phyloP scores from a whole-genome alignment of 1,140 invertebrate genomes.

The Nephila pilipes region DNA sequence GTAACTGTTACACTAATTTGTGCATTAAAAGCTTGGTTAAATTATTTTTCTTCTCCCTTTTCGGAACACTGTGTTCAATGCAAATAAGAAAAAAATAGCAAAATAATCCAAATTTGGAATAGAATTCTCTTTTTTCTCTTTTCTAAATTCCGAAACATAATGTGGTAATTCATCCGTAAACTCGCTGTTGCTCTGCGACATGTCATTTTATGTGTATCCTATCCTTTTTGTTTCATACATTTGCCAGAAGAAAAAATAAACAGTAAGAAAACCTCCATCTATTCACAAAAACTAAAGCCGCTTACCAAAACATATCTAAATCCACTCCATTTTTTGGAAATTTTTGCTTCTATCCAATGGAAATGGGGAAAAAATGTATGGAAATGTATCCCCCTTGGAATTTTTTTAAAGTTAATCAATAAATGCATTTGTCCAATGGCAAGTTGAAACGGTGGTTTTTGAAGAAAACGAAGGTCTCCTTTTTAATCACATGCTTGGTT shows the following conservation, averaged over 20 bases:
- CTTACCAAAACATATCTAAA: conserved; percentile 53
- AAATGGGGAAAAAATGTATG: neutral
- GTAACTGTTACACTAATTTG: too few species aligned
- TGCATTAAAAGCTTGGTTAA: too few species aligned
- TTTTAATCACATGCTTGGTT: conserved; percentile 70
- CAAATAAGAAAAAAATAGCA: neutral
- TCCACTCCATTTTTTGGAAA: conserved; percentile 28
- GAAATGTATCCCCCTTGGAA: neutral
- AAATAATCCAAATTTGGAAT: neutral
- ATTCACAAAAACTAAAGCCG: conserved; percentile 57
- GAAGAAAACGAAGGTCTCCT: conserved; percentile 57
- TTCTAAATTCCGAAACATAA: neutral
- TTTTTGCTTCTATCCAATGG: conserved; percentile 17
- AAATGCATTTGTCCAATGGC: conserved; percentile 43
- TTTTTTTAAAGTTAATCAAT: conserved; percentile 55
- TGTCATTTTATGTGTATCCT: conserved; percentile 5
- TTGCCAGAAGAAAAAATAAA: neutral
- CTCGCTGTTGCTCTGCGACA: conserved; percentile 1
- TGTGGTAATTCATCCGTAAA: neutral
- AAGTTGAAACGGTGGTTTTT: conserved; percentile 57
- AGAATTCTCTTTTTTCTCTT: neutral
- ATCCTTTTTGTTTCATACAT: neutral
- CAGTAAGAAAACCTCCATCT: neutral
- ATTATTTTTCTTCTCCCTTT: neutral
- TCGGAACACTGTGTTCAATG: neutral